phyloP scores from a whole-genome alignment of 1,140 invertebrate genomes.

The Episyrphus balteatus region DNA sequence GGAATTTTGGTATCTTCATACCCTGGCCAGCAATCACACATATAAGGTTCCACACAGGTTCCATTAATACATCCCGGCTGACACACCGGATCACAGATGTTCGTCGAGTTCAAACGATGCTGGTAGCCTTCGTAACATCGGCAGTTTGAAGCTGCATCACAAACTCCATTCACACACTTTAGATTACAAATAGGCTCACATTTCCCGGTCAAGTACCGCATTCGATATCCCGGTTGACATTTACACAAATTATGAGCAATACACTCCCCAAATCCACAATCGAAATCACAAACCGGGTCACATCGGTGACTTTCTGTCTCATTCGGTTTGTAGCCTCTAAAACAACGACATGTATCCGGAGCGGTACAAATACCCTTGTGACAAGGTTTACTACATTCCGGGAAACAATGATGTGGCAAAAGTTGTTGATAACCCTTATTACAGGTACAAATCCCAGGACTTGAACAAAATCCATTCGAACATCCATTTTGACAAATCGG shows the following conservation, averaged over 20 bases:
- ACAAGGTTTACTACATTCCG: constrained; percentile 36
- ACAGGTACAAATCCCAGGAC: constrained; percentile 45
- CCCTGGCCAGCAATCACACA: constrained; percentile 20
- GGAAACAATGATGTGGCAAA: constrained; percentile 31
- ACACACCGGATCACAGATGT: constrained; percentile 39
- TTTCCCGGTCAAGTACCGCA: constrained; percentile 20
- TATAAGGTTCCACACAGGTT: constrained; percentile 40
- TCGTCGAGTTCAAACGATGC: constrained; percentile 15
- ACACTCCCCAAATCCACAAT: constrained; percentile 20
- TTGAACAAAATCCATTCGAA: constrained; percentile 40
- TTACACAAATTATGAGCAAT: constrained; percentile 25
- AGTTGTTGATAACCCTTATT: constrained; percentile 42
- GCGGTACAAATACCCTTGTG: constrained; percentile 24
- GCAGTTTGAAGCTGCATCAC: constrained; percentile 17
- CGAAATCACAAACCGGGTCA: constrained; percentile 24
- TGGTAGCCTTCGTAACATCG: constrained; percentile 28
- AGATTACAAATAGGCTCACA: constrained; percentile 36
- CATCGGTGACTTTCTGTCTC: constrained; percentile 27
- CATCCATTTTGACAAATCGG: constrained; percentile 23
- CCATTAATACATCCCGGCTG: constrained; percentile 35
- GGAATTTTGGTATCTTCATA: constrained; percentile 25
- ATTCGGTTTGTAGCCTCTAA: constrained; percentile 20
- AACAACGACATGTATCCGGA: constrained; percentile 27
- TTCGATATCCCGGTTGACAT: constrained; percentile 24
- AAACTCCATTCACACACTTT: constrained; percentile 27